phyloP scores from a whole-genome alignment of 2,113 vertebrate genomes.

The Protomyctophum bolini region DNA sequence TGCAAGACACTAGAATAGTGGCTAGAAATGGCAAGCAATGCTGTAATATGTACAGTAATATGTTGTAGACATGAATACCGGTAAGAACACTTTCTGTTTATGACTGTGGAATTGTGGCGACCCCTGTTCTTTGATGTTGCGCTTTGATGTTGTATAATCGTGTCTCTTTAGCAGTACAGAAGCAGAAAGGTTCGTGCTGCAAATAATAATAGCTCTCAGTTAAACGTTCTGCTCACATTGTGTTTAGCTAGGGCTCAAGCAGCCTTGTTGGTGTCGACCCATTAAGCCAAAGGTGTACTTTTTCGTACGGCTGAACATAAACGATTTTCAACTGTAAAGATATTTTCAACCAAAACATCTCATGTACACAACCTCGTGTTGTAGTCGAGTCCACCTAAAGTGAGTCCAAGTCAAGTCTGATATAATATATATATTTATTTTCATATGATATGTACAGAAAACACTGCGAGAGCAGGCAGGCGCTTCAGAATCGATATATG shows the following conservation, averaged over 20 bases:
- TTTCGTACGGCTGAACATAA: too few species aligned
- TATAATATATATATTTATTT: too few species aligned
- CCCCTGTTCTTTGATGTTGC: constrained; percentile 47
- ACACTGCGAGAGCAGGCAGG: too few species aligned
- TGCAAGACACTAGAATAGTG: not conserved
- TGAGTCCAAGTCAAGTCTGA: too few species aligned
- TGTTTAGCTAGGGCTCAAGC: constrained; percentile 6
- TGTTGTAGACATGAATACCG: constrained; percentile 23
- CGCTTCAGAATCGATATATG: too few species aligned
- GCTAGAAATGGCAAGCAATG: not conserved
- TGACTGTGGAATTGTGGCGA: constrained; percentile 17
- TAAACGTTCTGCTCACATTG: constrained; percentile 36
- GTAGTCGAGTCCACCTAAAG: too few species aligned
- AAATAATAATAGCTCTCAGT: constrained; percentile 21
- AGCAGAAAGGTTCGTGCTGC: constrained; percentile 4
- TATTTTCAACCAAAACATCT: too few species aligned
- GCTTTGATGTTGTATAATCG: constrained; percentile 43
- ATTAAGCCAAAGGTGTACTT: not conserved
- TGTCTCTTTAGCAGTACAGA: not conserved
- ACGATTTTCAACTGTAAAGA: too few species aligned
- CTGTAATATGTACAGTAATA: constrained; percentile 1
- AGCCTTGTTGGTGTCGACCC: not conserved
- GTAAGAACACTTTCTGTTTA: constrained; percentile 41
- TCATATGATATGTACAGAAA: too few species aligned
- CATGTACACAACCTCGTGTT: too few species aligned